These are phyloP conservation scores for Gulo gulo DNA, from an alignment of 2,113 vertebrate genomes.

Conservation along the genomic window DNA sequence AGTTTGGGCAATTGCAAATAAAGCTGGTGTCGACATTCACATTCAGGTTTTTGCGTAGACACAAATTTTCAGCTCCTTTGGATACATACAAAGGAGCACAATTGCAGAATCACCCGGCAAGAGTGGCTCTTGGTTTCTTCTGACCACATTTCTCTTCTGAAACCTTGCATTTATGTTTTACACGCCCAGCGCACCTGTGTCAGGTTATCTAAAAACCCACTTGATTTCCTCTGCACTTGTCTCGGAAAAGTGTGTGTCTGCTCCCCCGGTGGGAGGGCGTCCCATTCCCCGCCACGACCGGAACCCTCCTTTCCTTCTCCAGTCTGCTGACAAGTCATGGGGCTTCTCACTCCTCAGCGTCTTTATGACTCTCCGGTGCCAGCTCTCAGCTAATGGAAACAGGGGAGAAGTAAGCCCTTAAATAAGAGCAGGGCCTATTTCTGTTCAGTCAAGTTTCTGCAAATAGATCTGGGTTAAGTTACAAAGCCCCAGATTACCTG, in stretches of 20 bases:
- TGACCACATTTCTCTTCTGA: not conserved
- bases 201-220: not conserved
- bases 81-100: not conserved
- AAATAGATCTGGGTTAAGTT: not conserved
- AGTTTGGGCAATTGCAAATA: not conserved
- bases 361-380: not conserved
- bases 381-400: not conserved
- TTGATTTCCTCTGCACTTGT: not conserved
- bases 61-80: not conserved
- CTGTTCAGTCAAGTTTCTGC: not conserved
- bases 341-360: not conserved
- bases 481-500: not conserved
- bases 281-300: not conserved
- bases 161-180: not conserved
- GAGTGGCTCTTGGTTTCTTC: not conserved
- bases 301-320: not conserved
- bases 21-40: not conserved
- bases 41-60: not conserved
- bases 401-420: not conserved
- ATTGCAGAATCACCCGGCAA: not conserved
- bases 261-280: not conserved
- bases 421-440: not conserved
- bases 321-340: not conserved
- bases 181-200: not conserved
- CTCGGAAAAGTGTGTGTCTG: not conserved